These are phyloP conservation scores for Netelia fuscicornis DNA, from an alignment of 2,888 invertebrate genomes.

Conservation along the genomic window DNA sequence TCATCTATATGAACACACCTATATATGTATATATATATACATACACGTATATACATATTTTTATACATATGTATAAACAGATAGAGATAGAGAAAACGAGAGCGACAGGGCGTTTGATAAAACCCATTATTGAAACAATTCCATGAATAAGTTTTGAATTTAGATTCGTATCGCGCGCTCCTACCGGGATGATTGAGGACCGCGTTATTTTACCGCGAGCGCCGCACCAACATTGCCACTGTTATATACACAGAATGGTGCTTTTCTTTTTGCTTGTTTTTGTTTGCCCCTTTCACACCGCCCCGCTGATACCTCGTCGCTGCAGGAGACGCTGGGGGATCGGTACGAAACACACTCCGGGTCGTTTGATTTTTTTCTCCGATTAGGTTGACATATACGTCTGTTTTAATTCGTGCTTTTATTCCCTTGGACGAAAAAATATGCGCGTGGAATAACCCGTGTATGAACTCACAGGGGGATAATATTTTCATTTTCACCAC, in stretches of 20 bases:
- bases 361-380: conserved; percentile 53
- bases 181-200: conserved; percentile 60
- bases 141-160: conserved; percentile 69
- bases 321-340: neutral
- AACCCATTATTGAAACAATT: conserved; percentile 68
- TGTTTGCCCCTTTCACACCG: neutral
- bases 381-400: conserved; percentile 60
- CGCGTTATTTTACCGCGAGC: conserved; percentile 50
- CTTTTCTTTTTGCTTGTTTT: conserved; percentile 11
- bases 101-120: conserved; percentile 40
- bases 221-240: conserved; percentile 18
- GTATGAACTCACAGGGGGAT: neutral
- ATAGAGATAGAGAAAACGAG: conserved; percentile 22
- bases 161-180: conserved; percentile 61
- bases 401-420: conserved; percentile 57
- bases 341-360: neutral
- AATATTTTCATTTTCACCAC: neutral
- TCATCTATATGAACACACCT: conserved; percentile 7
- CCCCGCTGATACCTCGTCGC: neutral
- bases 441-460: neutral
- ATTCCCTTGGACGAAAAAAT: conserved; percentile 32
- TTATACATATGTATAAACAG: neutral
- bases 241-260: neutral
- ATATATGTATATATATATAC: neutral
- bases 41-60: neutral